Evolutionary conservation across 1,140 invertebrate genomes (phyloP), one percentile per base, ranked within the genome.

Genomic region (Macrostomum lignano): DNA sequence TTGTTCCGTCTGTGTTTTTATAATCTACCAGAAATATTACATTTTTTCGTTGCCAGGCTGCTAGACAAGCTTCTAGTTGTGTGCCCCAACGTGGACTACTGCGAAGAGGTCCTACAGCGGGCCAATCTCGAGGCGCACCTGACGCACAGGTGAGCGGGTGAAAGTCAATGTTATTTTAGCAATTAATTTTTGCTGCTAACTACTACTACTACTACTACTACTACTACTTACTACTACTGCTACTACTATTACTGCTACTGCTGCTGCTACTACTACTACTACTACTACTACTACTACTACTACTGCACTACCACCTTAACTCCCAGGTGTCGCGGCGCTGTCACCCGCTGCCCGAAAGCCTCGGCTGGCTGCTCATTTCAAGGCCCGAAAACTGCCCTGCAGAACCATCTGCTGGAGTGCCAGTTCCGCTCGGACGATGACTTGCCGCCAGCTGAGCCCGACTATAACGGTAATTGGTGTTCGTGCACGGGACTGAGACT

Each of bases 71-170:
- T 64, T 14, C 36, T 49, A 24, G 60, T 64, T 7, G 51, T 53
- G 26, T 63, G 61, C 46, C 62, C 62, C 3, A 61, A 63, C 48
- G 46, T 50, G 7, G 50, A 58, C 37, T 48, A 51, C 28, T 63
- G 60, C 43, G 48, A 58, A 33, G 49, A 53, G 36, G 49, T 54
- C 14, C 36, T 63, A 17, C 50, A 49, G 2, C 43, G 62, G 13
- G 54, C 53, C 33, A 58, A 62, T 22, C 42, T 64, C 14, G 58
- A 63, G 38, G 55, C 56, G 19, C 62, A 64, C 46, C 46, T 64
- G 3, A 42, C 51, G 20, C 49, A 57, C 42, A 49, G 53, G 31
- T 56, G 42, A 49, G n/a, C n/a, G n/a, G n/a, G n/a, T n/a, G 49
- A 44, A 49, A 33, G 36, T 38, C 15, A 35, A 17, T 21, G 28